Evolutionary conservation across 2,797 vertebrate genomes (phyloP), one percentile per base, ranked within the genome.

Genomic region (Oreochromis grahami): DNA sequence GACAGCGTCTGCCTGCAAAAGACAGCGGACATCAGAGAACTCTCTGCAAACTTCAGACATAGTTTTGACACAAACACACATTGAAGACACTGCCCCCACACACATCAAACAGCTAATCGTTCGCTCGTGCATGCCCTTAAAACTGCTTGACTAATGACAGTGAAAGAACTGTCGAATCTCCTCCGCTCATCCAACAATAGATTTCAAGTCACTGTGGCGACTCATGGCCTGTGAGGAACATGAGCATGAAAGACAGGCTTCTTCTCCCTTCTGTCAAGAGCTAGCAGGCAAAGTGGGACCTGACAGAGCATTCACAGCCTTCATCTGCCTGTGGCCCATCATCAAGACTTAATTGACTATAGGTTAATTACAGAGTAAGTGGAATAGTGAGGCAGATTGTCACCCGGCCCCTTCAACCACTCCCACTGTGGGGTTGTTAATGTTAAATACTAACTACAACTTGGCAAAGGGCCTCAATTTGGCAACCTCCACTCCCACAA

Each of bases 1-100:
- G 98, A 89, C 98, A 99, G 45, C 96, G 96, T 80, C 97, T 96
- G 96, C 98, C 98, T 99, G 92, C 13, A 86, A 87, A 89, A 76
- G 14, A 38, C 29, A 78, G 2, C 9, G 11, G 50, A 41, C 58
- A 41, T 92, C 43, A 86, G 56, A 70, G 17, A 83, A 76, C 84
- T 81, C 32, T 63, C n/a, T 19, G 56, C 52, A 82, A 88, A 86
- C 82, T 81, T 87, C 14, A 1, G 26, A 74, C 5, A 1, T 13
- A 50, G 70, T n/a, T 74, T 38, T 53, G 32, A 79, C 78, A 80
- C 12, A 34, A 65, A 32, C 45, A 45, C 52, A 51, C 41, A 48
- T 19, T 5, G 1, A 55, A 13, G 41, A 50, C 53, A 8, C 36
- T 15, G 45, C 58, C 77, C 56, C 77, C 60, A 56, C 68, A 12